These are phyloP conservation scores for Drepana falcataria DNA, from an alignment of 2,888 invertebrate genomes.

Conservation along the genomic window DNA sequence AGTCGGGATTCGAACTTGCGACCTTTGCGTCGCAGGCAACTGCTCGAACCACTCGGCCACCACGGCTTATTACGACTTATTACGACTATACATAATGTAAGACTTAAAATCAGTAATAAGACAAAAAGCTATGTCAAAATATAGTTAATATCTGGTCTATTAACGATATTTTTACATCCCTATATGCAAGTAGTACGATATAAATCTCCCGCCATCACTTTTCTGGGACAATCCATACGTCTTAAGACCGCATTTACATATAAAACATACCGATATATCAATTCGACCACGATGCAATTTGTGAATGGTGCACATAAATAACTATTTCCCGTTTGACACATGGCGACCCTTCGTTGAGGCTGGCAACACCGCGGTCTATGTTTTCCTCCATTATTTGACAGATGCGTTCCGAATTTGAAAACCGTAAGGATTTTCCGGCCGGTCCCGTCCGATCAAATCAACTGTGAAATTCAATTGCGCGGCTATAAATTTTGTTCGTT, in stretches of 20 bases:
- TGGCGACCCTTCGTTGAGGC: constrained; percentile 60
- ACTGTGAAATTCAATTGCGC: constrained; percentile 76
- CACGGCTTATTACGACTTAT: too few relatives aligned
- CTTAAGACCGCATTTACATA: constrained; percentile 71
- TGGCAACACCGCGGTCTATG: constrained; percentile 51
- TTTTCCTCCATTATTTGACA: constrained; percentile 72
- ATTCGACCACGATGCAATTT: constrained; percentile 76
- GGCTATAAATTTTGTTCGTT: constrained; percentile 59
- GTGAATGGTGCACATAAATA: constrained; percentile 75
- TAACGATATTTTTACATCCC: too few relatives aligned
- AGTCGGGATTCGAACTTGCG: too few relatives aligned
- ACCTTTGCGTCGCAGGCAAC: too few relatives aligned
- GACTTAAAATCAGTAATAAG: too few relatives aligned
- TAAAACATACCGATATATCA: constrained; percentile 77
- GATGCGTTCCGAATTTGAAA: constrained; percentile 65
- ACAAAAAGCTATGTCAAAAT: too few relatives aligned
- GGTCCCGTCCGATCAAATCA: constrained; percentile 55
- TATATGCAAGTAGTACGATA: constrained; percentile 10
- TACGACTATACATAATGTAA: too few relatives aligned
- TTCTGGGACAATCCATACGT: constrained; percentile 66
- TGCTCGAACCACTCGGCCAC: too few relatives aligned
- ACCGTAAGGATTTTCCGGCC: constrained; percentile 58
- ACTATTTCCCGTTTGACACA: constrained; percentile 75
- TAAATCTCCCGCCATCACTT: constrained; percentile 66
- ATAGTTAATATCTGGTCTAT: too few relatives aligned